Evolutionary conservation across 2,113 vertebrate species (phyloP), one percentile per base, ranked within the genome.

Genomic region (Cromileptes altivelis): DNA sequence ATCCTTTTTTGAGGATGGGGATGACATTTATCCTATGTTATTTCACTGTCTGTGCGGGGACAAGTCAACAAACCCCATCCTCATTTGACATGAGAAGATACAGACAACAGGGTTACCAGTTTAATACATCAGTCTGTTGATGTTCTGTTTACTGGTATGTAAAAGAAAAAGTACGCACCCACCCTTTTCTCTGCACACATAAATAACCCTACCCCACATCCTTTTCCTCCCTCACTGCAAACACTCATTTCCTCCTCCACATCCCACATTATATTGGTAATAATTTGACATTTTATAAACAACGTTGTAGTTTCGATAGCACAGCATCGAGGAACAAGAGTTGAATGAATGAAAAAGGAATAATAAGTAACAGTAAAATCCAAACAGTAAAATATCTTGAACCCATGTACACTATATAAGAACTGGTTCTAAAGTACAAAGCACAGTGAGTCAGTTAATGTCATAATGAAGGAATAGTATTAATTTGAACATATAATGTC

Each of bases 21-120:
- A n/a, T 76, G n/a, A n/a, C 14, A 72, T 85, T 49, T n/a, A 58
- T 25, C 10, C 27, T 56, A 17, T 49, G 52, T 74, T 71, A 45
- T 78, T 73, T 75, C 33, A 21, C 3, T 50, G 17, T 45, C 67
- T 52, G 30, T 27, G 21, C 61, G 13, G 72, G 25, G 15, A 78
- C 2, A 68, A 64, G 40, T 81, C 33, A 67, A 60, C 25, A 74
- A 63, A 53, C 10, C 30, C 25, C n/a, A n/a, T 27, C 14, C 72
- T 49, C 8, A 63, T 40, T 55, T 57, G 47, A 21, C 13, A 58
- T 15, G 1, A 21, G 15, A 69, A 40, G 7, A 58, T 47, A 4
- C 25, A 33, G 3, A 50, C 27, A 77, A 17, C 37, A 23, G 17
- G 27, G 10, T 47, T 30, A 33, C 30, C 6, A 37, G 11, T 33